Percentiles rank a stretch among this genome's conserved stretches.
phyloP scores from a whole-genome alignment of 2,113 vertebrate genomes.

The Eleginops maclovinus region DNA sequence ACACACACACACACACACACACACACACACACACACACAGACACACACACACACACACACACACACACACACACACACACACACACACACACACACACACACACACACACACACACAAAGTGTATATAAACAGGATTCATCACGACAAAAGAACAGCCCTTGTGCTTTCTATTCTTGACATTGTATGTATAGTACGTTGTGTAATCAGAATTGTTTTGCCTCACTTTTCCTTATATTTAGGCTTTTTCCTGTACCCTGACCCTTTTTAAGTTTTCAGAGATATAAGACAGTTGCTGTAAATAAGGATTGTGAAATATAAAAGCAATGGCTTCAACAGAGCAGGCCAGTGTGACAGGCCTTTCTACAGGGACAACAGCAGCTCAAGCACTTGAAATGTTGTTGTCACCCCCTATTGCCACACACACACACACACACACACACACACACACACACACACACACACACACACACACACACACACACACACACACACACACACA shows the following conservation, averaged over 20 bases:
- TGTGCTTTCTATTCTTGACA: constrained; percentile 35
- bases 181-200: constrained; percentile 36
- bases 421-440: neutral
- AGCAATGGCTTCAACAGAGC: constrained; percentile 8
- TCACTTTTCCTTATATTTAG: constrained; percentile 29
- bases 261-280: constrained; percentile 33
- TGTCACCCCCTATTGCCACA: neutral
- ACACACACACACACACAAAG: constrained; percentile 3
- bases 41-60: constrained; percentile 6
- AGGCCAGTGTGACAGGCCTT: neutral
- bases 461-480: too few species aligned
- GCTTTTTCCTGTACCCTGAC: constrained; percentile 31
- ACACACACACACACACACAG: neutral
- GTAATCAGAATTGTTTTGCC: constrained; percentile 38
- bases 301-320: constrained; percentile 15
- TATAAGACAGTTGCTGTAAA: constrained; percentile 17
- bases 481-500: too few species aligned
- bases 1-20: constrained; percentile 9
- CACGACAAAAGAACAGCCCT: constrained; percentile 28
- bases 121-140: constrained; percentile 26
- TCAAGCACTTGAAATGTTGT: constrained; percentile 11
- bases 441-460: too few species aligned
- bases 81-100: neutral
- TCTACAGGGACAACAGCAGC: constrained; percentile 14
- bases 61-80: constrained; percentile 17